Evolutionary conservation across 2,113 vertebrate species (phyloP).

Genomic region (Tragulus kanchil): DNA sequence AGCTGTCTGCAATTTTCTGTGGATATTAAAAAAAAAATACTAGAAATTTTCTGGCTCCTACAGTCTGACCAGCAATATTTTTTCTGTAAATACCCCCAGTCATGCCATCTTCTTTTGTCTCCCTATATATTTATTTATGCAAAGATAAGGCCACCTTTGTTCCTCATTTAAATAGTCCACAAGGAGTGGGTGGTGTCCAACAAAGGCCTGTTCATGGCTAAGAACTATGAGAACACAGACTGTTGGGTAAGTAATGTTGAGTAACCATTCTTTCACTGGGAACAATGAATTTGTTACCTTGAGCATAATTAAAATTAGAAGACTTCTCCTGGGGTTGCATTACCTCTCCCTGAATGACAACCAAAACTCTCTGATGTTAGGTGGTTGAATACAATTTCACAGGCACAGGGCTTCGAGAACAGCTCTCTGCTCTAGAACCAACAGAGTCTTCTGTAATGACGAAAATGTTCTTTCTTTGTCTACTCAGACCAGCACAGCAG

Average conservation of each 20-base stretch:
- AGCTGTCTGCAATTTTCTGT: conserved; percentile 41
- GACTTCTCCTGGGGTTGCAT: neutral
- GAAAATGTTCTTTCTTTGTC: neutral
- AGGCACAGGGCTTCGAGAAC: neutral
- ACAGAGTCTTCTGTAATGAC: neutral
- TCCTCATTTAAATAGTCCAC: conserved; percentile 30
- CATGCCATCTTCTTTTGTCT: neutral
- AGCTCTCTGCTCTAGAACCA: neutral
- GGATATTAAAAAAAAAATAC: neutral
- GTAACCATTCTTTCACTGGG: conserved; percentile 46
- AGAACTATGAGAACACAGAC: neutral
- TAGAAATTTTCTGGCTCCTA: neutral
- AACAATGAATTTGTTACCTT: conserved; percentile 66
- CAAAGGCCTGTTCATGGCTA: conserved; percentile 23
- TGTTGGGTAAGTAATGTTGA: neutral
- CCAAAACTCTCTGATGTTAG: neutral
- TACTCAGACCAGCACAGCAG: neutral
- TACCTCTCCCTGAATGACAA: neutral
- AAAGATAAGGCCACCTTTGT: conserved; percentile 17
- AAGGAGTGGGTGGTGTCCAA: conserved; percentile 19
- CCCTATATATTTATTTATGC: conserved; percentile 33
- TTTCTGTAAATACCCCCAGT: neutral
- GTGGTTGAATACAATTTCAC: neutral
- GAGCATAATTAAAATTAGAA: conserved; percentile 45
- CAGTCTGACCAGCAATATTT: neutral